Base-by-base conservation (phyloP, 2,888 invertebrate species). In the Ellobium chinense region DNA sequence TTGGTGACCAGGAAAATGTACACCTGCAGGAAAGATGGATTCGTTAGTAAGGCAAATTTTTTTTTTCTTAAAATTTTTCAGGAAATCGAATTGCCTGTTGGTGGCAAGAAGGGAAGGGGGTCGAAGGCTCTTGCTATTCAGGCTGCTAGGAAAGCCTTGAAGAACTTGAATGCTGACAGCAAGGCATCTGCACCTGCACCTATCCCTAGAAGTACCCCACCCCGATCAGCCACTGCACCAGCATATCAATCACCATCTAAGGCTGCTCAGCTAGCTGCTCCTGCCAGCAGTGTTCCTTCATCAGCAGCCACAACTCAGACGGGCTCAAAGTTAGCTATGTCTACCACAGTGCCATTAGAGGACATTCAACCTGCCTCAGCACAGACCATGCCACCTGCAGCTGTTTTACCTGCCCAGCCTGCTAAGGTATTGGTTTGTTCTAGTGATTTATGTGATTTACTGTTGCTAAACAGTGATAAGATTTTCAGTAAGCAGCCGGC, bases 41-140 rank as follows among this genome's bases (percentile, higher is more conserved):
- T 7, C 18, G 46, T 7, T 18, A 46, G 18, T 12, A 46, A 46
- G 46, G 46, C 18, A 46, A 12, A 46, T 46, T 18, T 14, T 60
- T 60, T 60, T 60, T n/a, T 60, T 60, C 3, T 27, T n/a, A 46
- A 37, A 37, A 29, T 24, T 56, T 37, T 21, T 29, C 85, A 93
- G 93, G 92, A 93, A 86, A 79, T 88, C n/a, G 93, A 93, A 81
- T 86, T 92, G 14, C 94, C 93, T 88, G 92, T 91, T 5, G 76
- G 77, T 27, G 81, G 83, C 12, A 81, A 79, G 27, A 81, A 81
- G 46, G 81, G 81, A 21, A 78, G 81, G 27, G 74, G 76, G 14
- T 75, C 78, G 4, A 83, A 83, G 56, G 78, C 74, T 39, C 81
- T 68, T 7, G 76, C 78, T 27, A 80, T 77, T 36, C 80, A 81